Conservation (phyloP, 1,140 invertebrate species). For the Microvelia longipes region DNA sequence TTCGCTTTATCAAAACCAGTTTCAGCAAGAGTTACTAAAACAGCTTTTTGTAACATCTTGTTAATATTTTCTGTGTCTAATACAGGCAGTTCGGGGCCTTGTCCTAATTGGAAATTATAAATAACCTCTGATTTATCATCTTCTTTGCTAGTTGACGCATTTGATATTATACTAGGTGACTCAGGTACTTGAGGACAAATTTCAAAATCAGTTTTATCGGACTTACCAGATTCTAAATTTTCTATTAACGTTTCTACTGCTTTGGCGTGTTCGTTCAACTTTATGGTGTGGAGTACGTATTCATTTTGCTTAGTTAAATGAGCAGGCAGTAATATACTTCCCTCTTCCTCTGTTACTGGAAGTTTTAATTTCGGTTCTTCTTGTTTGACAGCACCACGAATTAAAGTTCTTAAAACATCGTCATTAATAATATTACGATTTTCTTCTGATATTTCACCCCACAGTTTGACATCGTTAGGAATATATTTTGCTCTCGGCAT, state of each 20-base stretch:
- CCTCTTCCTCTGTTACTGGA: background rate
- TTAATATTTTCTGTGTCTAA: background rate
- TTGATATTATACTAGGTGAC: background rate
- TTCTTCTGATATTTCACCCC: background rate
- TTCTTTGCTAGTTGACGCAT: background rate
- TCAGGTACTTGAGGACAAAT: background rate
- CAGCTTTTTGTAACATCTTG: background rate
- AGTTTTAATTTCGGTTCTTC: background rate
- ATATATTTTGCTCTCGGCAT: background rate
- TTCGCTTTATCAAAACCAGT: background rate
- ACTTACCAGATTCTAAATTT: background rate
- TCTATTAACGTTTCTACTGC: background rate
- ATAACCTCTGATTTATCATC: background rate
- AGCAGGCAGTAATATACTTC: background rate
- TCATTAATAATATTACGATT: background rate
- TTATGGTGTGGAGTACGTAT: background rate
- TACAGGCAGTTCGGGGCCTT: background rate
- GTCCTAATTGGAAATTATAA: background rate
- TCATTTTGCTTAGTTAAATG: background rate
- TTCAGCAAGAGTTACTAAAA: background rate
- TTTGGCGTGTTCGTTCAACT: background rate
- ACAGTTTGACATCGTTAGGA: background rate
- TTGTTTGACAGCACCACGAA: conserved; percentile 2
- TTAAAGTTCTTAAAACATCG: background rate
- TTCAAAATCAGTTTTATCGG: background rate